These are phyloP conservation scores for Batillaria attramentaria DNA, from an alignment of 1,140 invertebrate genomes.

Conservation along the genomic window DNA sequence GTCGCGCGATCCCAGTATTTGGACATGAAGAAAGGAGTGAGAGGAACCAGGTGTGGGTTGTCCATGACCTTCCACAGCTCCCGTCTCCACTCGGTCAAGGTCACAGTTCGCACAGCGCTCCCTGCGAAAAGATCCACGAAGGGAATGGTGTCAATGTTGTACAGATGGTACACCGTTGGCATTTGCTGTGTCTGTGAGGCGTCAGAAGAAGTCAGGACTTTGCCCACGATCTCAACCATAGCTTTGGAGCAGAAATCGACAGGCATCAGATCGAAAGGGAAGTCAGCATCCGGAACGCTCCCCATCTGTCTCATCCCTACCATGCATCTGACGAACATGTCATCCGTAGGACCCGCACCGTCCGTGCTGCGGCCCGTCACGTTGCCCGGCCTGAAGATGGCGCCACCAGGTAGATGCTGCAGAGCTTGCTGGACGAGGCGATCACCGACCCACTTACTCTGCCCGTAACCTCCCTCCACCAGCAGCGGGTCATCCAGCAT, in stretches of 20 bases:
- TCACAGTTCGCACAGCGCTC: conserved; percentile 34
- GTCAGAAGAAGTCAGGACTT: background rate
- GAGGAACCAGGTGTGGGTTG: conserved; percentile 48
- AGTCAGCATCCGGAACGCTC: conserved; percentile 51
- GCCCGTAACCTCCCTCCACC: conserved; percentile 53
- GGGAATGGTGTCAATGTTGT: conserved; percentile 50
- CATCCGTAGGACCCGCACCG: conserved; percentile 52
- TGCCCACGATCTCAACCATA: conserved; percentile 50
- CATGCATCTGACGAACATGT: conserved; percentile 50
- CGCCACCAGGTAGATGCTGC: conserved; percentile 53
- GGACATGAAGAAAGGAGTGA: conserved; percentile 52
- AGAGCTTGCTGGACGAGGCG: conserved; percentile 52
- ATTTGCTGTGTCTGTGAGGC: background rate
- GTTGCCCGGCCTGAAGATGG: conserved; percentile 55
- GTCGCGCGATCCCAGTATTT: conserved; percentile 50
- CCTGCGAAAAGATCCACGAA: conserved; percentile 50
- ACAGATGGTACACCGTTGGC: conserved; percentile 50
- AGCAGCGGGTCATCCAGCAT: conserved; percentile 45
- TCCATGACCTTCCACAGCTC: conserved; percentile 37
- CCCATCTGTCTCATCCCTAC: conserved; percentile 52
- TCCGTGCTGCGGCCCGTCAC: conserved; percentile 45
- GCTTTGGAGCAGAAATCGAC: conserved; percentile 53
- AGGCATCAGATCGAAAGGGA: conserved; percentile 55
- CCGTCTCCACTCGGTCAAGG: conserved; percentile 49
- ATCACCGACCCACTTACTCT: conserved; percentile 60